Evolutionary conservation across 2,113 vertebrate species (phyloP), one percentile per base, ranked within the genome.

Genomic region (Takifugu bimaculatus): DNA sequence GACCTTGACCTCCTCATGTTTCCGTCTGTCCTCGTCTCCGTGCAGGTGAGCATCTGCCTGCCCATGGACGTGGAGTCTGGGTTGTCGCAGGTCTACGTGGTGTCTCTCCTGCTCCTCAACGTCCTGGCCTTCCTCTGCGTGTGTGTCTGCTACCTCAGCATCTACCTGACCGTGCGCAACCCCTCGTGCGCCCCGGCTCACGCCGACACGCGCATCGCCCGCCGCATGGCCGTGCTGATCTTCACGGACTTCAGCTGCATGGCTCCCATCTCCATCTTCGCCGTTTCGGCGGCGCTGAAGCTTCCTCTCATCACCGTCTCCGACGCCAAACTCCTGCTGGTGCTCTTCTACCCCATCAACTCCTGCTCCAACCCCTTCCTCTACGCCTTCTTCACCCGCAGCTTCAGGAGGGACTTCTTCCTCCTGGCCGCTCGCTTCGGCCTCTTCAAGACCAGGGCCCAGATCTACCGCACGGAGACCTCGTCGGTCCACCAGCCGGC

Each of bases 261-360:
- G 93, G 96, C 95, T 0, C 97, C 97, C 0, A 99, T 99, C 70
- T 98, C 95, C 2, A 98, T 99, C 80, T 99, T 99, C n/a, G 95
- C 96, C 58, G 91, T 97, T 68, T 98, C 95, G 0, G 97, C 97
- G 3, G 94, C 96, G 0, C 89, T 99, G 60, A 98, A 94, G 82
- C 88, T 91, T 27, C 97, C 97, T 5, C 93, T 99, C 55, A 99
- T 99, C 86, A 96, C 94, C 0, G 91, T 99, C 11, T 94, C 95
- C 13, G 91, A 96, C 15, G 93, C 96, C 66, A 99, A 99, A 84
- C 89, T 99, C 53, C 92, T 99, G 6, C 84, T 99, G 63, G 97
- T 99, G 35, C 77, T 99, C 49, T 99, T 99, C 71, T 98, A 97
- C 68, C 97, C 97, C 14, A 96, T 99, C 77, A 99, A 99, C 82